Evolutionary conservation across 2,113 vertebrate genomes (phyloP).

Genomic region (Corythoichthys haematopterus): DNA sequence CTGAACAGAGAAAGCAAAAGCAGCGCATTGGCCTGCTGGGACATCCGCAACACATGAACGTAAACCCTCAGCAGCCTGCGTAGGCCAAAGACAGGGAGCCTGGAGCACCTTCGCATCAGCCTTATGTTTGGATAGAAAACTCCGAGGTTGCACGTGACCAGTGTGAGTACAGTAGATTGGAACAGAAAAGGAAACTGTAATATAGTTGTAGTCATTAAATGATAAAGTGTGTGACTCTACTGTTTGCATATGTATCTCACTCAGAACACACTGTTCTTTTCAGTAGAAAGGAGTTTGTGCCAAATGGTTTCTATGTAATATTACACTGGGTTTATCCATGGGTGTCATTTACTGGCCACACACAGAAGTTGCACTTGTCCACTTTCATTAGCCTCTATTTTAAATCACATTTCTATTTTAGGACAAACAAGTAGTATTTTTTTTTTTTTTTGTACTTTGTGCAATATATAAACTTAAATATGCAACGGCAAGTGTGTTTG

Average conservation of each 20-base stretch:
- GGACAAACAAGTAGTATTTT: slow-evolving; percentile 78
- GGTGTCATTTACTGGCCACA: slow-evolving; percentile 79
- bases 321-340: slow-evolving; percentile 38
- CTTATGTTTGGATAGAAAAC: neutral
- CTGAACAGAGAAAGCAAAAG: slow-evolving; percentile 98
- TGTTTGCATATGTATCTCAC: slow-evolving; percentile 29
- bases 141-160: slow-evolving; percentile 13
- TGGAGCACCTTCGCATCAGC: slow-evolving; percentile 3
- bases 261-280: slow-evolving; percentile 25
- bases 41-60: slow-evolving; percentile 89
- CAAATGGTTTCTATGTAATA: slow-evolving; percentile 69
- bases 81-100: slow-evolving; percentile 41
- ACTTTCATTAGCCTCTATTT: neutral
- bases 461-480: slow-evolving; percentile 87
- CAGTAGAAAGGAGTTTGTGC: slow-evolving; percentile 59
- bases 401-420: neutral
- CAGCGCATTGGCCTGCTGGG: slow-evolving; percentile 92
- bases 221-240: slow-evolving; percentile 50
- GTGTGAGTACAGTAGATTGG: slow-evolving; percentile 27
- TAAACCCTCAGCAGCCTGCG: slow-evolving; percentile 92
- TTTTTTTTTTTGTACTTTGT: slow-evolving; percentile 92
- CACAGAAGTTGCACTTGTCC: slow-evolving; percentile 57
- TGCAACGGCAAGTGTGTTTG: slow-evolving; percentile 76
- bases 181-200: slow-evolving; percentile 48
- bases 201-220: slow-evolving; percentile 46